Evolutionary conservation across 2,888 invertebrate genomes (phyloP).

Genomic region (Gerris lacustris): DNA sequence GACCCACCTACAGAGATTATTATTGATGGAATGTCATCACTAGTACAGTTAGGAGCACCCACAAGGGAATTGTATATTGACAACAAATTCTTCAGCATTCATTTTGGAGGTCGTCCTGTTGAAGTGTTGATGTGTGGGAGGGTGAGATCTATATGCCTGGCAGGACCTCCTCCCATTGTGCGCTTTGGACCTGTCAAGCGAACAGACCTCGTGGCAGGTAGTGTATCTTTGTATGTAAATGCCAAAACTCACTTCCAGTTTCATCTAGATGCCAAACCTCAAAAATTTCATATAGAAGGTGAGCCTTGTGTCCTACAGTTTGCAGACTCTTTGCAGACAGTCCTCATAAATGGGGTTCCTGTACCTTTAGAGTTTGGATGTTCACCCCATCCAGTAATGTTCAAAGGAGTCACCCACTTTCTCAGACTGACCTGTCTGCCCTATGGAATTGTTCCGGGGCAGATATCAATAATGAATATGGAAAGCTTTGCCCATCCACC

Average conservation of each 20-base stretch:
- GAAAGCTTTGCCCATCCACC: slow-evolving; percentile 43
- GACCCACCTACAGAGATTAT: slow-evolving; percentile 52
- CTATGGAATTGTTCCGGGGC: slow-evolving; percentile 56
- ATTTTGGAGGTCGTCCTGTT: slow-evolving; percentile 80
- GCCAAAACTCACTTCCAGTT: slow-evolving; percentile 61
- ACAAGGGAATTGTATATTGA: slow-evolving; percentile 84
- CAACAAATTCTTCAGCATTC: slow-evolving; percentile 77
- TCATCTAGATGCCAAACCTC: slow-evolving; percentile 70
- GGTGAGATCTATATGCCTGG: slow-evolving; percentile 64
- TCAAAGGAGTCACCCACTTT: slow-evolving; percentile 65
- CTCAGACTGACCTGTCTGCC: slow-evolving; percentile 68
- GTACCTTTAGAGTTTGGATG: slow-evolving; percentile 67
- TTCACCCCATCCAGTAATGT: slow-evolving; percentile 61
- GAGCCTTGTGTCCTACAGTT: slow-evolving; percentile 64
- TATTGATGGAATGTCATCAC: slow-evolving; percentile 49
- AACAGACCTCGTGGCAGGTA: slow-evolving; percentile 70
- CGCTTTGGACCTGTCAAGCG: slow-evolving; percentile 68
- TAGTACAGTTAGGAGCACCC: slow-evolving; percentile 79
- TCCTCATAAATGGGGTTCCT: slow-evolving; percentile 64
- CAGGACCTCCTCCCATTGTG: slow-evolving; percentile 87
- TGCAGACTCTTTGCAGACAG: slow-evolving; percentile 61
- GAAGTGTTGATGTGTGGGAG: slow-evolving; percentile 68
- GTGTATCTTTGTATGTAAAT: slow-evolving; percentile 71
- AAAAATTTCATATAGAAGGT: slow-evolving; percentile 61
- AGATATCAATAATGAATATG: slow-evolving; percentile 59